phyloP scores from a whole-genome alignment of 92 coral and sea anemone genomes.

The Phenganax marumi region DNA sequence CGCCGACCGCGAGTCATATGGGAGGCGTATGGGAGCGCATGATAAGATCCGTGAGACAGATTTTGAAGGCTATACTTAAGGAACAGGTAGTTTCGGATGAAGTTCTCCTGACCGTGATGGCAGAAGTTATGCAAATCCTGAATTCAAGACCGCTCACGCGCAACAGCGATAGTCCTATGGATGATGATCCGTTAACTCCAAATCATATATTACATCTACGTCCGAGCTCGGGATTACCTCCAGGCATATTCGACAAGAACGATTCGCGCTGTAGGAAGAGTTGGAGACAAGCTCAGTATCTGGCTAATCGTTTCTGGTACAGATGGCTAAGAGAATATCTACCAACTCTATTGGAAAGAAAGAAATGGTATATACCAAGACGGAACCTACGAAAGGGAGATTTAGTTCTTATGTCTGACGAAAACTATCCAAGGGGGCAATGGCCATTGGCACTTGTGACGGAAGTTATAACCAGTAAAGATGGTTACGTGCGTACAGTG shows the following conservation, averaged over 20 bases:
- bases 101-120: slow-evolving; percentile 53
- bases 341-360: slow-evolving; percentile 39
- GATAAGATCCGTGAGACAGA: slow-evolving; percentile 24
- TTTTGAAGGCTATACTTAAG: slow-evolving; percentile 44
- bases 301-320: slow-evolving; percentile 48
- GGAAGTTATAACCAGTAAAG: slow-evolving; percentile 22
- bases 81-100: slow-evolving; percentile 52
- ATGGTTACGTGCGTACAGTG: slow-evolving; percentile 42
- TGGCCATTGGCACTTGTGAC: slow-evolving; percentile 47
- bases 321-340: slow-evolving; percentile 59
- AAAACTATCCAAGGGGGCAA: slow-evolving; percentile 41
- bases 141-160: slow-evolving; percentile 54
- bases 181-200: slow-evolving; percentile 54
- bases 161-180: slow-evolving; percentile 52
- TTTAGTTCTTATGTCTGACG: slow-evolving; percentile 37
- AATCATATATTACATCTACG: slow-evolving; percentile 56
- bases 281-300: slow-evolving; percentile 60
- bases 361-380: slow-evolving; percentile 28
- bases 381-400: slow-evolving; percentile 39
- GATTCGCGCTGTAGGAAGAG: slow-evolving; percentile 35
- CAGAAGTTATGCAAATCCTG: slow-evolving; percentile 49
- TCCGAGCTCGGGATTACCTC: slow-evolving; percentile 50
- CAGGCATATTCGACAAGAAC: slow-evolving; percentile 52
- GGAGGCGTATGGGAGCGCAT: not conserved
- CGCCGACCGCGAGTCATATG: not conserved